Evolutionary conservation across 2,888 invertebrate species (phyloP).

Genomic region (Spilosoma lubricipeda): DNA sequence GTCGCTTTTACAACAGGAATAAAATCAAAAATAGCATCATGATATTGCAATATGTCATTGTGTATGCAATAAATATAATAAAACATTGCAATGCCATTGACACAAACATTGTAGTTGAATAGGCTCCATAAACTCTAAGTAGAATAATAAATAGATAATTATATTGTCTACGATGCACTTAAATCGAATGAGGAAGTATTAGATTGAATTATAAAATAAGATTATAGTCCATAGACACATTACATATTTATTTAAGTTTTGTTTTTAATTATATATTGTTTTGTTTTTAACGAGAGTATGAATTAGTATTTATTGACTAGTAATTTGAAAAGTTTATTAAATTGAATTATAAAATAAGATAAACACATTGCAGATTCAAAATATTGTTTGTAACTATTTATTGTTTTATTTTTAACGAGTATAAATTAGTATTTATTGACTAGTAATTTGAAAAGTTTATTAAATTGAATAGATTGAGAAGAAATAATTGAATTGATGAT

Average conservation of each 20-base stretch:
- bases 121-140: slow-evolving; percentile 12
- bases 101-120: slow-evolving; percentile 17
- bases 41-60: not conserved
- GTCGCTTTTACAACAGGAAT: not conserved
- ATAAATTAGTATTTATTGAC: not conserved
- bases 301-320: not conserved
- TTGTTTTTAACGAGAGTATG: not conserved
- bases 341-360: not conserved
- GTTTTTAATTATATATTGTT: not conserved
- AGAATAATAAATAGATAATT: slow-evolving; percentile 38
- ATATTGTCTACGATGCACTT: slow-evolving; percentile 6
- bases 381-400: no score
- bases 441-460: not conserved
- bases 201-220: not conserved
- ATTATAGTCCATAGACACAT: not conserved
- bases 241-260: not conserved
- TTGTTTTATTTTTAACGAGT: no score
- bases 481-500: no score
- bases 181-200: slow-evolving; percentile 7
- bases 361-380: no score
- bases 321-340: not conserved
- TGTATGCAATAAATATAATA: slow-evolving; percentile 10
- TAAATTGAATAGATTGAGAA: no score
- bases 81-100: slow-evolving; percentile 11
- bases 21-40: not conserved